A percentile compares a stretch with the other conserved stretches of the same genome.
Evolutionary conservation across 2,113 vertebrate species (phyloP).

Genomic region (Beaufortia kweichowensis): DNA sequence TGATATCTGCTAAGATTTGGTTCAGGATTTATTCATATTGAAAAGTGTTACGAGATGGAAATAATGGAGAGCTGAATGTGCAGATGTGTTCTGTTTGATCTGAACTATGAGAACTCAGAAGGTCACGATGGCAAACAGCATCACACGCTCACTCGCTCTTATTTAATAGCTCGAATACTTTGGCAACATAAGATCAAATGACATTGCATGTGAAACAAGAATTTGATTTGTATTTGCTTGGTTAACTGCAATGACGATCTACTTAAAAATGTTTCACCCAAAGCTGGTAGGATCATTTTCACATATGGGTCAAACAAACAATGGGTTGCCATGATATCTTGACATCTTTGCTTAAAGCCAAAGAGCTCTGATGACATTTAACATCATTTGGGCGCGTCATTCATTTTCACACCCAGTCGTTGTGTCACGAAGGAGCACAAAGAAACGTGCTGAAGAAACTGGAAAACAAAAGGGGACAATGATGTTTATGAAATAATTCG

Average conservation of each 20-base stretch:
- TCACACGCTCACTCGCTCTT: not conserved
- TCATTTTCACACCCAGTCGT: slow-evolving; percentile 38
- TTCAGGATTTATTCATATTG: not conserved
- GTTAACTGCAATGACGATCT: slow-evolving; percentile 38
- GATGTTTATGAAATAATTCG: not conserved
- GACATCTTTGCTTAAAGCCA: slow-evolving; percentile 41
- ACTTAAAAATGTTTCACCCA: slow-evolving; percentile 48
- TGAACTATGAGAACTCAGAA: slow-evolving; percentile 11
- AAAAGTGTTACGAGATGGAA: slow-evolving; percentile 2
- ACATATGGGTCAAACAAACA: slow-evolving; percentile 60
- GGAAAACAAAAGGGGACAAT: slow-evolving; percentile 2
- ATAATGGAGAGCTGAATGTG: slow-evolving; percentile 28
- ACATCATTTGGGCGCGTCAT: slow-evolving; percentile 28
- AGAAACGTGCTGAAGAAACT: slow-evolving; percentile 22
- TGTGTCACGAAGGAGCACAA: slow-evolving; percentile 39
- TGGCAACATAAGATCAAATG: slow-evolving; percentile 43
- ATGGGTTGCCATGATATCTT: slow-evolving; percentile 51
- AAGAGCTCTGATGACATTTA: slow-evolving; percentile 33
- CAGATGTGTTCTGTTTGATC: slow-evolving; percentile 14
- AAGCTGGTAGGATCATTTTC: slow-evolving; percentile 57
- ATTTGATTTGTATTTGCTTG: slow-evolving; percentile 44
- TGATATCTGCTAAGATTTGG: slow-evolving; percentile 31
- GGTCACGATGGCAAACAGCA: slow-evolving; percentile 20
- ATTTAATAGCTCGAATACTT: slow-evolving; percentile 38
- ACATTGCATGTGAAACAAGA: slow-evolving; percentile 51